Conservation (phyloP, 1,140 invertebrate species). For the Ceratosolen solmsi region DNA sequence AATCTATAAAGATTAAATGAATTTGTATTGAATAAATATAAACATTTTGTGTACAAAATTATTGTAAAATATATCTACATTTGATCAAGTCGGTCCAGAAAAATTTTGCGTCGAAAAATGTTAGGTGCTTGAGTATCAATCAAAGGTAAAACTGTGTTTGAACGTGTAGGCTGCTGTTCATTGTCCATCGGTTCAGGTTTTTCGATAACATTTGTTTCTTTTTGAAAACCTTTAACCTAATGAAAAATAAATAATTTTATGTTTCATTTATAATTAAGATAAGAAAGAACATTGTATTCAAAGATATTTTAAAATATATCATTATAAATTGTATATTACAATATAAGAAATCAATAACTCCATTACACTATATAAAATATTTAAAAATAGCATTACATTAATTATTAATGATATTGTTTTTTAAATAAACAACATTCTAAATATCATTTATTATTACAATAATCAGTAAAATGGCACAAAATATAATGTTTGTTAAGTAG, state of each 20-base stretch:
- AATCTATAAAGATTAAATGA: conserved; percentile 59
- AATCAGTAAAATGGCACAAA: too few relatives aligned
- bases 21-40: background rate
- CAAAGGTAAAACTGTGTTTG: conserved; percentile 63
- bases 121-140: conserved; percentile 67
- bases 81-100: conserved; percentile 70
- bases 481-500: too few relatives aligned
- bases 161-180: conserved; percentile 49
- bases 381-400: too few relatives aligned
- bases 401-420: too few relatives aligned
- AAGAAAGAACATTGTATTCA: too few relatives aligned
- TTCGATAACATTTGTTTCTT: conserved; percentile 62
- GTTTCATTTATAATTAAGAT: too few relatives aligned
- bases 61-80: conserved; percentile 62
- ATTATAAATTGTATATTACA: background rate
- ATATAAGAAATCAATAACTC: too few relatives aligned
- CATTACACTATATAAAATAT: too few relatives aligned
- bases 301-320: too few relatives aligned
- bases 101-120: conserved; percentile 68
- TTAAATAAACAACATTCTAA: too few relatives aligned
- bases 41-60: conserved; percentile 26
- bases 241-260: conserved; percentile 43
- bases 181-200: conserved; percentile 11
- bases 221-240: conserved; percentile 68
- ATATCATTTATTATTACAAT: too few relatives aligned